Evolutionary conservation across 1,140 invertebrate species (phyloP).

Genomic region (Euborellia annulipes): DNA sequence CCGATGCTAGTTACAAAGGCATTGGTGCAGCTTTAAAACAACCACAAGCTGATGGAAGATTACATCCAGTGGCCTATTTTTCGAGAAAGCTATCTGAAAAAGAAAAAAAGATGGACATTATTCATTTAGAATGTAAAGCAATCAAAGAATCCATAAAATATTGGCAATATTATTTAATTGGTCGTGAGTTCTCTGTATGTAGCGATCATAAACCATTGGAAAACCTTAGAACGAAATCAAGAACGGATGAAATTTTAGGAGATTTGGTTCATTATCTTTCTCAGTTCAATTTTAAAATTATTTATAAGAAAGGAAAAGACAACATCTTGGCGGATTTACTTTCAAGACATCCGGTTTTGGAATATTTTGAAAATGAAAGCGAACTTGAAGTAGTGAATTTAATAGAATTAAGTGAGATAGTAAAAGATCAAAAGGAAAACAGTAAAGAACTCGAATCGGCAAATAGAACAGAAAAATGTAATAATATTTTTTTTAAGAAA

Average conservation of each 20-base stretch:
- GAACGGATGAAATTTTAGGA: slow-evolving; percentile 22
- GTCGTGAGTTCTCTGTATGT: slow-evolving; percentile 22
- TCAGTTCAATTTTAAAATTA: slow-evolving; percentile 24
- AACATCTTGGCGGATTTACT: slow-evolving; percentile 24
- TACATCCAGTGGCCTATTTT: too few relatives aligned
- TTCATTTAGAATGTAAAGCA: too few relatives aligned
- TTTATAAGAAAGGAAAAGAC: slow-evolving; percentile 22
- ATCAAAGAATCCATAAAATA: slow-evolving; percentile 12
- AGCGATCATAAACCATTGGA: slow-evolving; percentile 27
- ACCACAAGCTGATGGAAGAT: too few relatives aligned
- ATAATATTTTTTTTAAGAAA: too few relatives aligned
- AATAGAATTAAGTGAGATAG: slow-evolving; percentile 21
- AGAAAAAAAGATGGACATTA: too few relatives aligned
- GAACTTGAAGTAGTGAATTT: slow-evolving; percentile 21
- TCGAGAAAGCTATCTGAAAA: too few relatives aligned
- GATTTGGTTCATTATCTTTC: slow-evolving; percentile 24
- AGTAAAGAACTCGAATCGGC: too few relatives aligned
- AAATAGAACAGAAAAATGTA: too few relatives aligned
- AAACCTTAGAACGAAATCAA: slow-evolving; percentile 25
- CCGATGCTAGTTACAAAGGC: too few relatives aligned
- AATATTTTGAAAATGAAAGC: slow-evolving; percentile 20
- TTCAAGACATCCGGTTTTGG: slow-evolving; percentile 24
- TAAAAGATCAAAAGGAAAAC: slow-evolving; percentile 18
- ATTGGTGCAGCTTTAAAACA: neutral
- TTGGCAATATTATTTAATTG: slow-evolving; percentile 4